Percentiles rank a stretch among this genome's conserved stretches.
These are phyloP conservation scores for Ctenopoma kingsleyae DNA, from an alignment of 2,797 vertebrate species.

Conservation along the genomic window DNA sequence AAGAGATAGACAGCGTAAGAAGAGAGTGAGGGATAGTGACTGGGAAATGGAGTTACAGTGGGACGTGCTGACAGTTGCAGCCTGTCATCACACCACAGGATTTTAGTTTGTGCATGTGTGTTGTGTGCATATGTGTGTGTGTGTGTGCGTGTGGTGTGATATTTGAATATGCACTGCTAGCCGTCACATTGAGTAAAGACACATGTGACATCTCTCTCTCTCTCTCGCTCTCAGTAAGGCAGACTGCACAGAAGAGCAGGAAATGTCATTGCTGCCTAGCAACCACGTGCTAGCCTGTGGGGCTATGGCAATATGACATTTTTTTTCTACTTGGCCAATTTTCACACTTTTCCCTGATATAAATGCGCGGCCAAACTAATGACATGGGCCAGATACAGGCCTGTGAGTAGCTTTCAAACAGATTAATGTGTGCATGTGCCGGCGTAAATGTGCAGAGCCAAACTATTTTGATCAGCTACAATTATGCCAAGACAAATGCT, in stretches of 20 bases:
- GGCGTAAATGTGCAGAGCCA: not conserved
- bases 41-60: constrained; percentile 31
- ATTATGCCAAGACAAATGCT: constrained; percentile 17
- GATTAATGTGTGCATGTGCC: not conserved
- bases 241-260: constrained; percentile 41
- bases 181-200: constrained; percentile 49
- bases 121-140: constrained; percentile 11
- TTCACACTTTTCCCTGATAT: constrained; percentile 44
- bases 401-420: constrained; percentile 6
- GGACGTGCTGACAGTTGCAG: constrained; percentile 53
- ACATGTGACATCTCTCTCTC: constrained; percentile 50
- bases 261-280: constrained; percentile 71
- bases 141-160: constrained; percentile 25
- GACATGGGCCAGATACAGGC: constrained; percentile 5
- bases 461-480: constrained; percentile 29
- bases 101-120: constrained; percentile 29
- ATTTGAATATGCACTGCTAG: constrained; percentile 70
- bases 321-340: constrained; percentile 45
- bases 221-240: constrained; percentile 20
- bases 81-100: constrained; percentile 49
- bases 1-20: constrained; percentile 5
- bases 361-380: constrained; percentile 42
- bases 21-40: constrained; percentile 29
- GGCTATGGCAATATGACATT: constrained; percentile 43
- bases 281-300: constrained; percentile 49